Evolutionary conservation across 2,888 invertebrate genomes (phyloP).

Genomic region (Melanostoma mellinum): DNA sequence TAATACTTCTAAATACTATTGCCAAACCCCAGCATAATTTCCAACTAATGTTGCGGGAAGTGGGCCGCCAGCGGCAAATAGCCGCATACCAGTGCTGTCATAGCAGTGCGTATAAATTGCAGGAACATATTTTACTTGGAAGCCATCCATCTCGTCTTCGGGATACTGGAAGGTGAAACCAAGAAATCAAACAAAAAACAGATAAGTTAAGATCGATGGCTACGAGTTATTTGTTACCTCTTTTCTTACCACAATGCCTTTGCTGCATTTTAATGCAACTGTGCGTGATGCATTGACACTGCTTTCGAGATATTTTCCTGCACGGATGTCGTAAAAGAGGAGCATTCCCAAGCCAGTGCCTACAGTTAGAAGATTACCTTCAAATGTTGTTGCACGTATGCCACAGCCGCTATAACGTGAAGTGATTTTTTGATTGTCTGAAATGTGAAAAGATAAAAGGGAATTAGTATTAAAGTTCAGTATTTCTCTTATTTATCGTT

Average conservation of each 20-base stretch:
- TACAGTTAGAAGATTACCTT: constrained; percentile 94
- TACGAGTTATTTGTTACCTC: constrained; percentile 56
- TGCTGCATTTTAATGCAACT: constrained; percentile 92
- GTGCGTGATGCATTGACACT: constrained; percentile 94
- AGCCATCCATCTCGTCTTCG: constrained; percentile 92
- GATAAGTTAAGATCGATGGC: constrained; percentile 40
- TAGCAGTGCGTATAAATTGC: constrained; percentile 99
- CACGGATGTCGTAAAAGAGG: constrained; percentile 96
- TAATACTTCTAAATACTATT: constrained; percentile 82
- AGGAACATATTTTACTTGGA: constrained; percentile 93
- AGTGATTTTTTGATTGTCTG: constrained; percentile 89
- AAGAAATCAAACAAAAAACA: constrained; percentile 26
- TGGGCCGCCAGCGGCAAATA: constrained; percentile 98
- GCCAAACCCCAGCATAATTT: constrained; percentile 97
- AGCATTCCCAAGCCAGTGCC: constrained; percentile 96
- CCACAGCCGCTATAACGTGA: constrained; percentile 95
- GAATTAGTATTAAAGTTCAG: not conserved
- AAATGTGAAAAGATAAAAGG: not conserved
- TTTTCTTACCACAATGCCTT: constrained; percentile 91
- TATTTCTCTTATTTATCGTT: too few species aligned
- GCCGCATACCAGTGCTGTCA: constrained; percentile 93
- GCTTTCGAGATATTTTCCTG: constrained; percentile 95
- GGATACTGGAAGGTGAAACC: constrained; percentile 85
- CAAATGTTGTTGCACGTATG: constrained; percentile 95
- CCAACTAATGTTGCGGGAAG: constrained; percentile 95